A percentile compares a stretch with the other conserved stretches of the same genome.
Evolutionary conservation across 2,888 invertebrate species (phyloP).

Genomic region (Trichacis sp.): DNA sequence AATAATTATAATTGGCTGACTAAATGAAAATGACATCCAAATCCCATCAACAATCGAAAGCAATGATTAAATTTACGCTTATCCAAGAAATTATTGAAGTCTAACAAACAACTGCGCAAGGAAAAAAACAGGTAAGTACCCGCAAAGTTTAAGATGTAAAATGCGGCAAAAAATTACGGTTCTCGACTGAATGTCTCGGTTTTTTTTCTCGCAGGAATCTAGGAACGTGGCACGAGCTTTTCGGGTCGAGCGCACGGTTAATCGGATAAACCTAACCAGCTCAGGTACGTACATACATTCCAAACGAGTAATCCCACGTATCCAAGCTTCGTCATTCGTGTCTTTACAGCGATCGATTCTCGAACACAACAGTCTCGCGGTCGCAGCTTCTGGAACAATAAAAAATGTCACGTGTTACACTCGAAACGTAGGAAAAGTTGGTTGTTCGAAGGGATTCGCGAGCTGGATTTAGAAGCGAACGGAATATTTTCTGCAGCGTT

Average conservation of each 20-base stretch:
- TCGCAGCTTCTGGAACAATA: slow-evolving; percentile 29
- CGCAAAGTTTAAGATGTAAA: no score
- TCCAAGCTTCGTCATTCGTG: slow-evolving; percentile 21
- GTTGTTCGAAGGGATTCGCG: no score
- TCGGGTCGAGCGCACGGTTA: slow-evolving; percentile 30
- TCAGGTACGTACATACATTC: slow-evolving; percentile 31
- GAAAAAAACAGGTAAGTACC: no score
- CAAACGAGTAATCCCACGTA: slow-evolving; percentile 29
- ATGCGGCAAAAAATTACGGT: slow-evolving; percentile 11
- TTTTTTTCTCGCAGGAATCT: slow-evolving; percentile 27
- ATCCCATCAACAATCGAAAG: no score
- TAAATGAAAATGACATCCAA: no score
- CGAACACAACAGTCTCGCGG: background rate
- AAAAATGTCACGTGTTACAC: background rate
- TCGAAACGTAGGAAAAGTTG: background rate
- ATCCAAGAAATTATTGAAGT: no score
- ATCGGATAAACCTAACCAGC: slow-evolving; percentile 44
- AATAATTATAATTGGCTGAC: no score
- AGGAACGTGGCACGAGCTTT: slow-evolving; percentile 18
- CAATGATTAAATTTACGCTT: no score
- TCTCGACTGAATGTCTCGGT: no score
- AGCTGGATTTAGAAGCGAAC: no score
- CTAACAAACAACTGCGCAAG: no score
- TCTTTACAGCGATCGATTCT: slow-evolving; percentile 18
- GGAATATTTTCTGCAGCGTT: no score